These are phyloP conservation scores for Caenorhabditis afra DNA, from an alignment of 2,888 invertebrate species.

Conservation along the genomic window DNA sequence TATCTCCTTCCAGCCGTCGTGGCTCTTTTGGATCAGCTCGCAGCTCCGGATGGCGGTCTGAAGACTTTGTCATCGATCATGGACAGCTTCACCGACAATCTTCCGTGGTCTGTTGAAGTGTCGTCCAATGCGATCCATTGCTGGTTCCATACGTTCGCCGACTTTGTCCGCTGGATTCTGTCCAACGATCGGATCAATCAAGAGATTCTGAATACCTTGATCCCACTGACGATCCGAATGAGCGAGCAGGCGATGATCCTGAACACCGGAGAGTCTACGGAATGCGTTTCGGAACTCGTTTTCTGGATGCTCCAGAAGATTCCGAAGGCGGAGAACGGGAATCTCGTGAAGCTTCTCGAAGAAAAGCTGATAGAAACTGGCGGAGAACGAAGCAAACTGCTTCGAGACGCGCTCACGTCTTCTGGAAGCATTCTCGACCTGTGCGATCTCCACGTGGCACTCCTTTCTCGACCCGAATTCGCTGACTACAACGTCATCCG, in stretches of 20 bases:
- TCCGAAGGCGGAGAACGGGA: neutral
- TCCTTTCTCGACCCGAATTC: constrained; percentile 3
- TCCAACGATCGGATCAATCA: constrained; percentile 3
- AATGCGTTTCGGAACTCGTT: constrained; percentile 24
- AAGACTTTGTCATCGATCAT: constrained; percentile 36
- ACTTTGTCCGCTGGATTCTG: constrained; percentile 41
- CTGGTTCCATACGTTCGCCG: constrained; percentile 36
- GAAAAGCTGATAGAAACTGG: constrained; percentile 2
- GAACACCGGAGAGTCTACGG: constrained; percentile 7
- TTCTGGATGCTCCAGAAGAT: constrained; percentile 52
- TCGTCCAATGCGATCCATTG: constrained; percentile 20
- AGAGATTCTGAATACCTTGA: constrained; percentile 1
- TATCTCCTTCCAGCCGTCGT: constrained; percentile 52
- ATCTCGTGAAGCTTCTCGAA: constrained; percentile 5
- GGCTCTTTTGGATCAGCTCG: constrained; percentile 31
- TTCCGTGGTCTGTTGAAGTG: constrained; percentile 44
- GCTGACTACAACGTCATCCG: constrained; percentile 17
- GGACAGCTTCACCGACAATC: constrained; percentile 57
- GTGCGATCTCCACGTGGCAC: constrained; percentile 3
- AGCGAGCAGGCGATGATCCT: constrained; percentile 23
- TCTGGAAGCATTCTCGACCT: constrained; percentile 24
- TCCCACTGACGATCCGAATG: constrained; percentile 18
- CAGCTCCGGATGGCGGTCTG: constrained; percentile 8
- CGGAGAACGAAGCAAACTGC: neutral
- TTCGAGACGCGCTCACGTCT: constrained; percentile 11